Evolutionary conservation across 2,888 invertebrate species (phyloP).

Genomic region (Erannis defoliaria): DNA sequence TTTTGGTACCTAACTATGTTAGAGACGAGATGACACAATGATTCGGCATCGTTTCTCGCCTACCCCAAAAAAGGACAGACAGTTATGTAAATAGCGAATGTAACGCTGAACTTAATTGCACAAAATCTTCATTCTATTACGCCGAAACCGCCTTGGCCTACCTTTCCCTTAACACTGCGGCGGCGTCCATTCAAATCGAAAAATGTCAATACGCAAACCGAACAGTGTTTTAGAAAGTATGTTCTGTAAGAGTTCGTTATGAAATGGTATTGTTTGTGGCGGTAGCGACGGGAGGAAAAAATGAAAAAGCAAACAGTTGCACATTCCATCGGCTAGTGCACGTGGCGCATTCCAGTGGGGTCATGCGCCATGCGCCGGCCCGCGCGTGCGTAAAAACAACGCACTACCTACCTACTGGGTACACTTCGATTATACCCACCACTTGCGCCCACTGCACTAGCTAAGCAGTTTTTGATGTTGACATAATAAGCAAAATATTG

Average conservation of each 20-base stretch:
- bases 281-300: conserved; percentile 62
- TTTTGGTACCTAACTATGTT: neutral
- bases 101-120: conserved; percentile 36
- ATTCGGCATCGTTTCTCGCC: conserved; percentile 10
- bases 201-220: conserved; percentile 48
- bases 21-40: neutral
- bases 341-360: conserved; percentile 85
- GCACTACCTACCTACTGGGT: conserved; percentile 59
- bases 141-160: conserved; percentile 46
- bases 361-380: conserved; percentile 81
- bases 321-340: conserved; percentile 83
- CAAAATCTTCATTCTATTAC: conserved; percentile 42
- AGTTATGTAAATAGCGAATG: conserved; percentile 28
- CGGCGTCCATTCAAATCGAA: conserved; percentile 43
- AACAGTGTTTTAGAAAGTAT: conserved; percentile 74
- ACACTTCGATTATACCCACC: neutral
- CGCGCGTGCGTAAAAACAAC: conserved; percentile 79
- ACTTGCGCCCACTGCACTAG: neutral
- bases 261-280: conserved; percentile 83
- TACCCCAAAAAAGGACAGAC: conserved; percentile 18
- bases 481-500: neutral
- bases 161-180: conserved; percentile 51
- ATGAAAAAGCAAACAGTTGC: conserved; percentile 84
- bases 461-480: neutral
- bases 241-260: conserved; percentile 75